Evolutionary conservation across 2,888 invertebrate species (phyloP).

Genomic region (Epinotia bilunana): DNA sequence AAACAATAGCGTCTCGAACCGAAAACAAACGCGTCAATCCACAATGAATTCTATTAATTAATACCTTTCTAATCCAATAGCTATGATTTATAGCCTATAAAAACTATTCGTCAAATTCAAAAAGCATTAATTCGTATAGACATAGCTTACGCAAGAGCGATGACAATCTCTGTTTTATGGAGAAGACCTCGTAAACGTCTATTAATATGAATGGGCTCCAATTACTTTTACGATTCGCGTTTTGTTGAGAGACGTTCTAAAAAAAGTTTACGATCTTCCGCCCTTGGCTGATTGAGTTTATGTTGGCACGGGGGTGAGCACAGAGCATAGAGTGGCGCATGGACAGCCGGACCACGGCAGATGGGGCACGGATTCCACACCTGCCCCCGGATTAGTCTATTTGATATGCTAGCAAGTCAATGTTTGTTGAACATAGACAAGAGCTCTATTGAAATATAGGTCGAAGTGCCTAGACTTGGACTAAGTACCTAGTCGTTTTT

Average conservation of each 20-base stretch:
- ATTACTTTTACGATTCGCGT: slow-evolving; percentile 84
- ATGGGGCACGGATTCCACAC: slow-evolving; percentile 68
- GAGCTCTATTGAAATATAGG: background rate
- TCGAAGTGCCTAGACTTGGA: background rate
- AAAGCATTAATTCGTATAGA: slow-evolving; percentile 71
- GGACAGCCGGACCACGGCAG: slow-evolving; percentile 70
- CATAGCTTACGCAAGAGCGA: slow-evolving; percentile 73
- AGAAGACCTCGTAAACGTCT: slow-evolving; percentile 82
- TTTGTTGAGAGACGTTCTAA: slow-evolving; percentile 79
- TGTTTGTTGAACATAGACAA: background rate
- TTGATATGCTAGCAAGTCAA: slow-evolving; percentile 3
- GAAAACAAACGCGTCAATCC: slow-evolving; percentile 58
- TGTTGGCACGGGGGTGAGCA: slow-evolving; percentile 63
- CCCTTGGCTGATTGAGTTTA: slow-evolving; percentile 75
- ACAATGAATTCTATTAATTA: slow-evolving; percentile 55
- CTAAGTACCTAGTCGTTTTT: background rate
- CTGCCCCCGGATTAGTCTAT: slow-evolving; percentile 51
- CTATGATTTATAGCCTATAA: slow-evolving; percentile 70
- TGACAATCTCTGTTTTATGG: slow-evolving; percentile 84
- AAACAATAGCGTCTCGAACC: slow-evolving; percentile 42
- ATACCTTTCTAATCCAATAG: slow-evolving; percentile 63
- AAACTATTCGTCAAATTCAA: slow-evolving; percentile 72
- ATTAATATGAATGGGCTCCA: slow-evolving; percentile 85
- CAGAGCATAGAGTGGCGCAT: slow-evolving; percentile 57
- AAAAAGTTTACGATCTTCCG: slow-evolving; percentile 80